Evolutionary conservation across 2,888 invertebrate genomes (phyloP).

Genomic region (Apamea crenata): DNA sequence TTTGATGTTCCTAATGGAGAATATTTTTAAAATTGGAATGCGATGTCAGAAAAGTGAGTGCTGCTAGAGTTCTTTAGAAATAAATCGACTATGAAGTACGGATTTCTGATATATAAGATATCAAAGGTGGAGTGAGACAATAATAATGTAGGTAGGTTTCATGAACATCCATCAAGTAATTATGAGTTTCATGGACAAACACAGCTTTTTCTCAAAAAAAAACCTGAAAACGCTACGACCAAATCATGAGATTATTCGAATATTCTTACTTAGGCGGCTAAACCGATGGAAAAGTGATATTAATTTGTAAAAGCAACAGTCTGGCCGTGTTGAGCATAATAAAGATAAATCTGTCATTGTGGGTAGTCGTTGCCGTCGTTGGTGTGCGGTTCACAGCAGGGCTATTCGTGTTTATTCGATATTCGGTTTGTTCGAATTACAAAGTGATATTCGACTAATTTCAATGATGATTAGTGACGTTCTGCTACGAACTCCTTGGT

Average conservation of each 20-base stretch:
- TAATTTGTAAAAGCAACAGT: slow-evolving; percentile 5
- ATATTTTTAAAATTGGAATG: slow-evolving; percentile 43
- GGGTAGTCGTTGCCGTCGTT: neutral
- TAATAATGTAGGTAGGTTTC: neutral
- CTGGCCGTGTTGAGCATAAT: neutral
- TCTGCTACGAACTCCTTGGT: neutral
- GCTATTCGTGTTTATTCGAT: slow-evolving; percentile 6
- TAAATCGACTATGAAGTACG: neutral
- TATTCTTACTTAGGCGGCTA: neutral
- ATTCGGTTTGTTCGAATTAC: slow-evolving; percentile 17
- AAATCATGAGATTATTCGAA: neutral
- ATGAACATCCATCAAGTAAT: neutral
- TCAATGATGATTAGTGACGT: slow-evolving; percentile 10
- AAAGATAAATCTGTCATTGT: slow-evolving; percentile 26
- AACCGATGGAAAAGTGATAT: neutral
- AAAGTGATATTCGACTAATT: neutral
- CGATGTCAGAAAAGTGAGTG: slow-evolving; percentile 18
- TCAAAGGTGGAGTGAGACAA: neutral
- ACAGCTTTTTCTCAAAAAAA: too few species aligned
- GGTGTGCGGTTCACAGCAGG: neutral
- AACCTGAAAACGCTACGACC: neutral
- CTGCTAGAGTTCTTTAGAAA: neutral
- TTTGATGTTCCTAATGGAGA: slow-evolving; percentile 48
- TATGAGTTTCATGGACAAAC: too few species aligned
- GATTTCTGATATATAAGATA: too few species aligned